Percentiles rank a stretch among this genome's conserved stretches.
These are phyloP conservation scores for Acromyrmex echinatior DNA, from an alignment of 1,140 invertebrate genomes.

Conservation along the genomic window DNA sequence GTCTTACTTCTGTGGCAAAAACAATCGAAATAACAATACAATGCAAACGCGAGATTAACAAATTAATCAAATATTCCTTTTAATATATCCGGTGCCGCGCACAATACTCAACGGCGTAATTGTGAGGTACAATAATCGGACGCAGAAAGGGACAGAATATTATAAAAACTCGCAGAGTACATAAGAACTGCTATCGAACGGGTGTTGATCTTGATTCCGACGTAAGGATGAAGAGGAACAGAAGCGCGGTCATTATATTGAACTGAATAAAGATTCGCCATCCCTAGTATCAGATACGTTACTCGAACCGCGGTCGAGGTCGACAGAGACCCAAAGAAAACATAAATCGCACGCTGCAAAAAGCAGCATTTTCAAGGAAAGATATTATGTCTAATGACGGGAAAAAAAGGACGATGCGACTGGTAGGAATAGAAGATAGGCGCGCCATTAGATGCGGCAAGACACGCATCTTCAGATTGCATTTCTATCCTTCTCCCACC, in stretches of 20 bases:
- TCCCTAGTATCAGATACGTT: conserved; percentile 23
- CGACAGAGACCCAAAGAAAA: conserved; percentile 44
- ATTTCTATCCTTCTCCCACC: background rate
- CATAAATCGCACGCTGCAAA: conserved; percentile 28
- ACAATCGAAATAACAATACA: background rate
- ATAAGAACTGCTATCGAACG: conserved; percentile 44
- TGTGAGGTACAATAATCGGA: conserved; percentile 15
- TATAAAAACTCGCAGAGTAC: background rate
- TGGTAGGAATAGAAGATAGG: conserved; percentile 13
- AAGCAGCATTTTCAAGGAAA: conserved; percentile 46
- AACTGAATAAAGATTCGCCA: conserved; percentile 52
- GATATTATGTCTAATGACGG: conserved; percentile 56
- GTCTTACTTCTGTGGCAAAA: background rate
- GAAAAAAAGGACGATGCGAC: conserved; percentile 33
- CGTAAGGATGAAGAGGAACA: background rate
- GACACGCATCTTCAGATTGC: conserved; percentile 36
- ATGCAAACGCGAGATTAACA: conserved; percentile 5
- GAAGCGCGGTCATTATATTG: conserved; percentile 8
- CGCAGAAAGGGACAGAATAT: conserved; percentile 20
- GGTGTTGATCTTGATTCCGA: conserved; percentile 35
- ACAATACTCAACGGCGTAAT: background rate
- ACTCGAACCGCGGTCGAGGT: conserved; percentile 37
- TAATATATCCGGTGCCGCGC: background rate
- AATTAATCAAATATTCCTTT: conserved; percentile 39
- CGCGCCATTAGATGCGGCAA: conserved; percentile 56